Evolutionary conservation across 2,797 vertebrate species (phyloP).

Genomic region (Danio choprae): DNA sequence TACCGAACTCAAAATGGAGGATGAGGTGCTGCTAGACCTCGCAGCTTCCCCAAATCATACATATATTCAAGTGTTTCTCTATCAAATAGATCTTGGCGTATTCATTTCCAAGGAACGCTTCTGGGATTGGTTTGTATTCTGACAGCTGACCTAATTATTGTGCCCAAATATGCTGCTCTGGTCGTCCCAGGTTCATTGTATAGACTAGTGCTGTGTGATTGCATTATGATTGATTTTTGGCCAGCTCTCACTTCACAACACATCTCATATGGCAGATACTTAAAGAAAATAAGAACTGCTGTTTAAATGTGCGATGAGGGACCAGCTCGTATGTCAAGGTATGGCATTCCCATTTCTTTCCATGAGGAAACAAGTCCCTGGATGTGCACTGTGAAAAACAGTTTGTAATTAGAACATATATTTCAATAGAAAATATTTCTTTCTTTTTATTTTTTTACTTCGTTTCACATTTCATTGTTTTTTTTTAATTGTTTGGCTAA

Average conservation of each 20-base stretch:
- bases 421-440: too few relatives aligned
- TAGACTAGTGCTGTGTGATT: slow-evolving; percentile 38
- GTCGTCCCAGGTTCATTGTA: slow-evolving; percentile 46
- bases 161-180: slow-evolving; percentile 52
- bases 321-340: slow-evolving; percentile 7
- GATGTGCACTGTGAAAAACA: not conserved
- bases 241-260: slow-evolving; percentile 1
- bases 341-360: not conserved
- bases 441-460: too few relatives aligned
- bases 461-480: not conserved
- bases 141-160: slow-evolving; percentile 69
- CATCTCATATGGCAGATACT: not conserved
- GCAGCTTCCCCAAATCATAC: not conserved
- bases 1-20: slow-evolving; percentile 16
- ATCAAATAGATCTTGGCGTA: not conserved
- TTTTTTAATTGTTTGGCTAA: not conserved
- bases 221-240: slow-evolving; percentile 65
- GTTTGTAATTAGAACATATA: not conserved
- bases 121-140: slow-evolving; percentile 61
- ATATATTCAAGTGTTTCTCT: slow-evolving; percentile 13
- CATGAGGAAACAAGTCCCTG: not conserved
- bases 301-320: slow-evolving; percentile 26
- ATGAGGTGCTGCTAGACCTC: slow-evolving; percentile 4
- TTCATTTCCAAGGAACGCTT: slow-evolving; percentile 61
- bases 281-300: slow-evolving; percentile 14